Conservation (phyloP, 1,140 invertebrate genomes). For the Panonychus citri region DNA sequence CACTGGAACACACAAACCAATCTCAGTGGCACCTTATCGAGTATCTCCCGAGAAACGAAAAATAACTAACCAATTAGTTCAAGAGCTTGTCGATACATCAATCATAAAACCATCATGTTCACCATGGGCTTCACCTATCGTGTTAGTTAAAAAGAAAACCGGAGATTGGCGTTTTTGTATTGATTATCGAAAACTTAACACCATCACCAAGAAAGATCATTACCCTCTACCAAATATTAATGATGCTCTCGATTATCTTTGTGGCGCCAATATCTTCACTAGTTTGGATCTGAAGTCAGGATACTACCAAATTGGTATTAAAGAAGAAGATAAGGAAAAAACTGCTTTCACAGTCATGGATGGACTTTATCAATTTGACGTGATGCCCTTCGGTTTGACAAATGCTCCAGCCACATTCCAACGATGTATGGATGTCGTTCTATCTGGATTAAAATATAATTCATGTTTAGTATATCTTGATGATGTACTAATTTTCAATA, state of each 20-base stretch:
- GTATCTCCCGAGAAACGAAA: not conserved
- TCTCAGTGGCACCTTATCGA: not conserved
- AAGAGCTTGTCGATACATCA: too few species aligned
- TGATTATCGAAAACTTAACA: slow-evolving; percentile 26
- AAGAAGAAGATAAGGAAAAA: slow-evolving; percentile 20
- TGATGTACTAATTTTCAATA: slow-evolving; percentile 19
- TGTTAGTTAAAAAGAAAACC: slow-evolving; percentile 26
- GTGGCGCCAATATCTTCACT: not conserved
- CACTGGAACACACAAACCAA: not conserved
- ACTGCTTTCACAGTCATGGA: slow-evolving; percentile 23
- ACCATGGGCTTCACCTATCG: slow-evolving; percentile 12
- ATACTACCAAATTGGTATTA: slow-evolving; percentile 20
- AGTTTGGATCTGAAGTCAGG: not conserved
- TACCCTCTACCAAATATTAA: slow-evolving; percentile 29
- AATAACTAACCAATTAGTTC: slow-evolving; percentile 5
- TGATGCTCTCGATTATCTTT: not conserved
- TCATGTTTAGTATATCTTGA: slow-evolving; percentile 16
- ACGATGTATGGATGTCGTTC: slow-evolving; percentile 26
- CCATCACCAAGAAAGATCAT: slow-evolving; percentile 21
- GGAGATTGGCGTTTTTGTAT: slow-evolving; percentile 25
- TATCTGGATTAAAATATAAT: slow-evolving; percentile 16
- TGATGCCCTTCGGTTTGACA: slow-evolving; percentile 24
- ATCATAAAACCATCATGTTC: not conserved
- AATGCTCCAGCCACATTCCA: slow-evolving; percentile 26
- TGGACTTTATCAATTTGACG: slow-evolving; percentile 22